A percentile compares a stretch with the other conserved stretches of the same genome.
phyloP scores from a whole-genome alignment of 2,797 vertebrate genomes.

The Ceyx erithaca region DNA sequence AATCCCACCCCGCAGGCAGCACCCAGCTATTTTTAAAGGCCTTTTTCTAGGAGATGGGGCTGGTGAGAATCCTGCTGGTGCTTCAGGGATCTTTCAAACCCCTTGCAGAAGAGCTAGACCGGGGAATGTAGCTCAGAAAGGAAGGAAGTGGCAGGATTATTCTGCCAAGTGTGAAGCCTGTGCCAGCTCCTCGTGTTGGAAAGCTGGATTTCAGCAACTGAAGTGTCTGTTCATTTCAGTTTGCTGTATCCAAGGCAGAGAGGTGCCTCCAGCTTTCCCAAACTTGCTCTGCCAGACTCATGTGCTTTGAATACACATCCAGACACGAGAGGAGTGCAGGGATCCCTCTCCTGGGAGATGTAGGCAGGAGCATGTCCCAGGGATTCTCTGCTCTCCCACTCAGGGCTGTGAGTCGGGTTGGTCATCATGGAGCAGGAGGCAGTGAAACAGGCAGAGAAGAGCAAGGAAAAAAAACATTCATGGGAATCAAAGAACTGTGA shows the following conservation, averaged over 20 bases:
- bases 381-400: background rate
- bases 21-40: slow-evolving; percentile 48
- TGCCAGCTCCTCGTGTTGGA: background rate
- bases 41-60: background rate
- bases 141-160: background rate
- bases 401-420: background rate
- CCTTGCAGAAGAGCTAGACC: slow-evolving; percentile 4
- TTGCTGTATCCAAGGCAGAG: background rate
- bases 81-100: background rate
- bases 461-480: background rate
- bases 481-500: background rate
- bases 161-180: slow-evolving; percentile 19
- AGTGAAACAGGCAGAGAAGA: background rate
- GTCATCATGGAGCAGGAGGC: background rate
- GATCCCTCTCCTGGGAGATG: fast-evolving
- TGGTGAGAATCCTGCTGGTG: slow-evolving; percentile 20
- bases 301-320: background rate
- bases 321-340: background rate
- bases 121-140: background rate
- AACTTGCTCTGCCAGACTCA: background rate
- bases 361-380: background rate
- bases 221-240: background rate
- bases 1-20: slow-evolving; percentile 49
- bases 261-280: background rate
- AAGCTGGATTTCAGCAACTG: slow-evolving; percentile 15